A percentile compares a stretch with the other conserved stretches of the same genome.
Evolutionary conservation across 2,113 vertebrate species (phyloP).

Genomic region (Grallaria varia): DNA sequence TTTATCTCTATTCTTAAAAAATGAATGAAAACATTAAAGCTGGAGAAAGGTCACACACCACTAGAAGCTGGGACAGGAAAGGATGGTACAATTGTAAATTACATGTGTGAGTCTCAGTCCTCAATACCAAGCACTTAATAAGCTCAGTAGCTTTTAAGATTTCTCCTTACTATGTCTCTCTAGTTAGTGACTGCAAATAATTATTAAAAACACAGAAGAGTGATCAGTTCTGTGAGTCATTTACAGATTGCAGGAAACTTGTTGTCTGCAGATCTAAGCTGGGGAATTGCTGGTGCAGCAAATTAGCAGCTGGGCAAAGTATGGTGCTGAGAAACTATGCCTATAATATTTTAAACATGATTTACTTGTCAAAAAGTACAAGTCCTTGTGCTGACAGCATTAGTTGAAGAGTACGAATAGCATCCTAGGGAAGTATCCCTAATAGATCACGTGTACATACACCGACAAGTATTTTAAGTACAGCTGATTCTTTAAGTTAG

Average conservation of each 20-base stretch:
- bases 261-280: neutral
- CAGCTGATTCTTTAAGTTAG: neutral
- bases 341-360: neutral
- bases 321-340: neutral
- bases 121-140: neutral
- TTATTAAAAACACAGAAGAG: neutral
- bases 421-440: neutral
- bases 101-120: neutral
- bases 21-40: neutral
- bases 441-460: neutral
- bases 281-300: neutral
- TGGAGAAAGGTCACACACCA: neutral
- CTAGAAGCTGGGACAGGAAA: neutral
- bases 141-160: neutral
- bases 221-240: neutral
- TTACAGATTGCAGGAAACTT: neutral
- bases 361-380: neutral
- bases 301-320: neutral
- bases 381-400: neutral
- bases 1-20: neutral
- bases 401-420: neutral
- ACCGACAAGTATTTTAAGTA: neutral
- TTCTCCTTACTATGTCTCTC: neutral
- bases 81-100: neutral
- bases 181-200: neutral